Base-by-base conservation (phyloP, 2,888 invertebrate species). In the Drosophila borealis region DNA sequence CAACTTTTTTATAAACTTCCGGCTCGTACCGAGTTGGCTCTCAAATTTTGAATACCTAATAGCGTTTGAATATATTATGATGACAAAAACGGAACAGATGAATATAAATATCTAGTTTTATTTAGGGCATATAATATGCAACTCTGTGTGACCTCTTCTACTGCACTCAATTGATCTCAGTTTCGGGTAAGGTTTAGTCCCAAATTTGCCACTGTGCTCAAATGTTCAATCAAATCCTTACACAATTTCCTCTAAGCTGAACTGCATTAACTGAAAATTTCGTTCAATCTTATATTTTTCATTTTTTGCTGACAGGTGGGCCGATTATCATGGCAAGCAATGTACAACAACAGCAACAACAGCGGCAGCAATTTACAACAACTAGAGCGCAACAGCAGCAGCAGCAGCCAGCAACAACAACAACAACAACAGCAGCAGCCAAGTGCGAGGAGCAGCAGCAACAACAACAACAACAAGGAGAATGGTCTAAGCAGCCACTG, bases 321-420 rank as follows among this genome's bases (percentile, higher is more conserved):
- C 90, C 91, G 86, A 87, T 90, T 92, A 92, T 91, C 91, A 91
- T 91, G 91, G 91, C 91, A 91, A 90, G 91, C 91, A 90, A 91
- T 91, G 91, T 78, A 86, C 88, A 91, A 88, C 89, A 81, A 81
- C 80, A 84, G 74, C 84, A 83, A 88, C 78, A 76, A 73, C 75
- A 73, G 73, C 73, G 72, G 59, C 71, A 67, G 57, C 77, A 81
- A 76, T 61, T 63, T 64, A 69, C 72, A 70, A 64, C 79, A 81
- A 77, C 72, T 82, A 68, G 70, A 71, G 65, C 41, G 65, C 66
- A 73, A 54, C 78, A 72, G 34, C 66, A 70, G 46, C 59, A 57
- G n/a, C 49, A 33, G 4, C 64, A 56, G 36, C 64, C 63, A 56
- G 45, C 55, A 51, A 10, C 63, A 59, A 10, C 46, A 62, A 2